Evolutionary conservation across 2,888 invertebrate species (phyloP).

Genomic region (Phyllotreta striolata): DNA sequence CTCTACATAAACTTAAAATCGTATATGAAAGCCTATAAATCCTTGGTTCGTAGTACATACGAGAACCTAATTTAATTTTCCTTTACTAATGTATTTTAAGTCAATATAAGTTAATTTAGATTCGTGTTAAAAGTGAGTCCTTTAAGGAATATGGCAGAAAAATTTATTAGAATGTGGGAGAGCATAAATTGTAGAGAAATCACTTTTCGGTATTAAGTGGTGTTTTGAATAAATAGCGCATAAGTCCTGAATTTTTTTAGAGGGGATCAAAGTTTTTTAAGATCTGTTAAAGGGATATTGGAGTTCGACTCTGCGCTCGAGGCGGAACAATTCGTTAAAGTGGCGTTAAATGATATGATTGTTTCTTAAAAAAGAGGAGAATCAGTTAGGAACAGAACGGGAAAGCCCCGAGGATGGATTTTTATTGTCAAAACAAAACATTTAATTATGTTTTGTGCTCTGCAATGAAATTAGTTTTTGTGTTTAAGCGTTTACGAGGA

Average conservation of each 20-base stretch:
- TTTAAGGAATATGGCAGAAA: conserved; percentile 8
- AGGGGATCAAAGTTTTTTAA: too few species aligned
- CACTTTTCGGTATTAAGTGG: too few species aligned
- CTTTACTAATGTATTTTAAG: too few species aligned
- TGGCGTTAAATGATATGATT: conserved; percentile 53
- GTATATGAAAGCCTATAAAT: too few species aligned
- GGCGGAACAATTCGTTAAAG: conserved; percentile 41
- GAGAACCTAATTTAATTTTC: too few species aligned
- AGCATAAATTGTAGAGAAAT: too few species aligned
- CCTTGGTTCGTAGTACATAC: too few species aligned
- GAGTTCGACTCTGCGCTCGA: conserved; percentile 19
- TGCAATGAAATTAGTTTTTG: conserved; percentile 58
- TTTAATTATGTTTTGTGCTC: conserved; percentile 59
- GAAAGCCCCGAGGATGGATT: conserved; percentile 55
- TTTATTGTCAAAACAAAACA: conserved; percentile 57
- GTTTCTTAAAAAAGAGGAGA: conserved; percentile 48
- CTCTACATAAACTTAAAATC: too few species aligned
- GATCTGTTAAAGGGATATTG: neutral
- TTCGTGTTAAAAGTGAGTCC: conserved; percentile 29
- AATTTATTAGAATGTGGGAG: too few species aligned
- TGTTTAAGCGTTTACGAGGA: conserved; percentile 57
- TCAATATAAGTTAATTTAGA: too few species aligned
- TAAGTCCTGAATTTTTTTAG: too few species aligned
- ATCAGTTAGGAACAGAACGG: conserved; percentile 53
- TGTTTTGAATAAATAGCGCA: too few species aligned